phyloP scores from a whole-genome alignment of 2,797 vertebrate species.

The Centroberyx gerrardi region DNA sequence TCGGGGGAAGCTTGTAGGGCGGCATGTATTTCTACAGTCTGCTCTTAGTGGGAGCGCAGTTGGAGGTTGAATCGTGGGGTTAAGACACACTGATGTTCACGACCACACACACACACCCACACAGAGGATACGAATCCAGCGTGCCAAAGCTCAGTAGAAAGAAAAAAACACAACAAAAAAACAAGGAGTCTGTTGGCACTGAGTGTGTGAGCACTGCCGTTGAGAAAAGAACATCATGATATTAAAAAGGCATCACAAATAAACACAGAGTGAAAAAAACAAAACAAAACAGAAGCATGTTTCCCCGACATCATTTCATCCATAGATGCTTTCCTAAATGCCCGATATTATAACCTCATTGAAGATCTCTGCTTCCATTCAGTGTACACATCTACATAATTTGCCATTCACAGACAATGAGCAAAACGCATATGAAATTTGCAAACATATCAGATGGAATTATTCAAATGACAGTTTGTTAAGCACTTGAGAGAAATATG shows the following conservation, averaged over 20 bases:
- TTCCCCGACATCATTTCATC: background rate
- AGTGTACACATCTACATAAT: constrained; percentile 1
- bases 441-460: constrained; percentile 44
- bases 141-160: background rate
- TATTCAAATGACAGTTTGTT: constrained; percentile 54
- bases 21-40: constrained; percentile 26
- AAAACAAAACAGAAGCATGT: no score
- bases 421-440: constrained; percentile 22
- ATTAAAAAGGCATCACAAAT: background rate
- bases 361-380: constrained; percentile 7
- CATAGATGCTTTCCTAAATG: constrained; percentile 13
- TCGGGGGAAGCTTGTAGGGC: constrained; percentile 5
- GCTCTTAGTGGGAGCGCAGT: constrained; percentile 24
- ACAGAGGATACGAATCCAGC: background rate
- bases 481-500: constrained; percentile 47
- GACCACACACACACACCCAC: constrained; percentile 43
- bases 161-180: background rate
- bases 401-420: constrained; percentile 24
- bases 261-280: background rate
- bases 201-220: background rate
- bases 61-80: constrained; percentile 44
- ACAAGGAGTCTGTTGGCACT: background rate
- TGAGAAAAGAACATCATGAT: background rate
- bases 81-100: constrained; percentile 27
- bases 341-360: constrained; percentile 9